phyloP scores from a whole-genome alignment of 2,113 vertebrate species.

The Chionodraco myersi region DNA sequence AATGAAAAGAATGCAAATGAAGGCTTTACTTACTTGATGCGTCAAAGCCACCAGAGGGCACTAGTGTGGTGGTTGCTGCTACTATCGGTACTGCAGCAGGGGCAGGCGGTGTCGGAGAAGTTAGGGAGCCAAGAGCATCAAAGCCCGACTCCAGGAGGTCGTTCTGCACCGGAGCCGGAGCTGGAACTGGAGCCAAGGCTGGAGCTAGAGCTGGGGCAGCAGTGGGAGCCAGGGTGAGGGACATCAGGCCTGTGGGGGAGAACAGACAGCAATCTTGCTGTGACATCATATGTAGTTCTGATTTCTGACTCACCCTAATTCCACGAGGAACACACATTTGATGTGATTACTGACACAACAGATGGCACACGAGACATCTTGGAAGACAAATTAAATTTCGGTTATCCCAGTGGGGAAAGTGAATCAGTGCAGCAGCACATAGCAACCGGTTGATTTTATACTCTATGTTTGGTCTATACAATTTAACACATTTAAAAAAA shows the following conservation, averaged over 20 bases:
- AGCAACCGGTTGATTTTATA: no score
- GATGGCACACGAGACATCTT: slow-evolving; percentile 5
- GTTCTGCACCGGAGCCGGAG: slow-evolving; percentile 81
- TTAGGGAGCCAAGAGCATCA: slow-evolving; percentile 68
- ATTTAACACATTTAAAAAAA: no score
- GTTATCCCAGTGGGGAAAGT: not conserved
- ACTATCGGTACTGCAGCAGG: slow-evolving; percentile 74
- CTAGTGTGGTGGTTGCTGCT: slow-evolving; percentile 76
- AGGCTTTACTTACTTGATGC: slow-evolving; percentile 88
- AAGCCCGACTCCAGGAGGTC: slow-evolving; percentile 85
- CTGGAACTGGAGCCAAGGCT: slow-evolving; percentile 77
- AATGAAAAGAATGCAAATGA: not conserved
- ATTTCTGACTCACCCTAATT: not conserved
- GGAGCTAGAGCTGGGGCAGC: slow-evolving; percentile 80
- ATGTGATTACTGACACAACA: slow-evolving; percentile 3
- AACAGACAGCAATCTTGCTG: not conserved
- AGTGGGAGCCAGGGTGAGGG: slow-evolving; percentile 73
- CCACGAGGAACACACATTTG: not conserved
- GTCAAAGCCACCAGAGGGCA: slow-evolving; percentile 89
- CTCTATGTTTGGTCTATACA: no score
- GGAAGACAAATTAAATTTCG: not conserved
- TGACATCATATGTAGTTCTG: not conserved
- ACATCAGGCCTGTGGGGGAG: slow-evolving; percentile 77
- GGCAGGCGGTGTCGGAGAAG: slow-evolving; percentile 58
- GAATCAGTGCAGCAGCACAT: not conserved